Base-by-base conservation (phyloP, 2,113 vertebrate genomes). In the Scomber japonicus region DNA sequence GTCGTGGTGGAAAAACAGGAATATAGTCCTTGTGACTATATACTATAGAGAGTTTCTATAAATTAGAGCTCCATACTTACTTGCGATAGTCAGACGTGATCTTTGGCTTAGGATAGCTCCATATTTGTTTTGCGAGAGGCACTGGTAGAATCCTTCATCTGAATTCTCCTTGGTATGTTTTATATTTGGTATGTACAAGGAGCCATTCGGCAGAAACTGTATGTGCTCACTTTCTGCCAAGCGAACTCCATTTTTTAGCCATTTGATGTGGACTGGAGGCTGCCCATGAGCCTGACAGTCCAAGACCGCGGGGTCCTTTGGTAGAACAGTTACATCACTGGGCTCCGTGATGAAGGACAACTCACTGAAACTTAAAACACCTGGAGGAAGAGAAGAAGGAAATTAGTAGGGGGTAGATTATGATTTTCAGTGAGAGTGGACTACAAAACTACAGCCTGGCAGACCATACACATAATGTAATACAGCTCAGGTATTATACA, bases 71-170 rank as follows among this genome's bases (percentile, higher is more conserved):
- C 59, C 76, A 83, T 84, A 97, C 98, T 97, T 94, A 99, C 98
- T 96, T 95, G 97, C 95, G 90, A 99, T 93, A 16, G 96, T 96
- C 73, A 99, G 95, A 59, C 91, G 96, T 80, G 97, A 96, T 96
- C 97, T 98, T 93, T 97, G 97, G 94, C 98, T 99, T 80, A 99
- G 93, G 90, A 99, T 96, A 79, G 98, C 97, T 89, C 98, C 98
- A 0, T 96, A 95, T 93, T 96, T 97, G 95, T 99, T 99, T 82
- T 96, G 86, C 9, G 97, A 97, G 88, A 99, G 94, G 88, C 98
- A 99, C 91, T 98, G 97, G 89, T 98, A 99, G 94, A 96, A 95
- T 86, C 97, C 97, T 94, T 98, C 96, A 82, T 98, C 97, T 11
- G 96, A 96, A n/a, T 90, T 87, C 51, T 96, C 97, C 84, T 93